Percentiles rank a stretch among this genome's conserved stretches.
Evolutionary conservation across 1,140 invertebrate genomes (phyloP).

Genomic region (Antheraea pernyi): DNA sequence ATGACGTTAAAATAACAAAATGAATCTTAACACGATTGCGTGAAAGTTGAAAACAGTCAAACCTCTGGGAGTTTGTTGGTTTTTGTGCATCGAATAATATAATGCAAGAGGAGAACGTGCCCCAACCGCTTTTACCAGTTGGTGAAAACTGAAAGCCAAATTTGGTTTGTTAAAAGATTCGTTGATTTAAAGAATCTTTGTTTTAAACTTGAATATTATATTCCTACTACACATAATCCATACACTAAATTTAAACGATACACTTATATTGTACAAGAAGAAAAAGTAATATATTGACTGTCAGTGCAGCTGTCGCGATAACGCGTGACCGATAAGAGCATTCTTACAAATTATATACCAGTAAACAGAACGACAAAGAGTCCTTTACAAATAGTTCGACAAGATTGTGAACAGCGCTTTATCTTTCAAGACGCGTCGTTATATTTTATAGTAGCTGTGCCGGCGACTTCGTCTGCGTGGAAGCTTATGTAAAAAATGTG

Average conservation of each 20-base stretch:
- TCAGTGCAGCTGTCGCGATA: conserved; percentile 38
- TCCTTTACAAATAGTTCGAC: conserved; percentile 7
- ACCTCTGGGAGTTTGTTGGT: conserved; percentile 32
- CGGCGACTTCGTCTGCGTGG: no score
- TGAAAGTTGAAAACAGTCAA: conserved; percentile 45
- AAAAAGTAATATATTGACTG: conserved; percentile 20
- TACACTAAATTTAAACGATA: no score
- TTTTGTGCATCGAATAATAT: conserved; percentile 41
- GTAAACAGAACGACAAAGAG: conserved; percentile 27
- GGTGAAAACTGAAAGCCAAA: conserved; percentile 55
- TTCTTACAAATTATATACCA: conserved; percentile 44
- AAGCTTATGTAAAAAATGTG: no score
- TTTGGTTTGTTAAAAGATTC: conserved; percentile 16
- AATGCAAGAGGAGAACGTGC: conserved; percentile 71
- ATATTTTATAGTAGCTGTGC: no score
- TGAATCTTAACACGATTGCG: conserved; percentile 45
- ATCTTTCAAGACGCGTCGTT: not conserved
- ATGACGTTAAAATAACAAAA: conserved; percentile 36
- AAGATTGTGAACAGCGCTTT: conserved; percentile 3
- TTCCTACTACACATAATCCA: not conserved
- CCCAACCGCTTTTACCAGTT: conserved; percentile 71
- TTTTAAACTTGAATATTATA: not conserved
- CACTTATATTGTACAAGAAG: not conserved
- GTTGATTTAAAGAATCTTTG: not conserved
- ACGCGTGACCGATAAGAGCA: conserved; percentile 42